Base-by-base conservation (phyloP, 2,113 vertebrate genomes). In the Melanerpes formicivorus region DNA sequence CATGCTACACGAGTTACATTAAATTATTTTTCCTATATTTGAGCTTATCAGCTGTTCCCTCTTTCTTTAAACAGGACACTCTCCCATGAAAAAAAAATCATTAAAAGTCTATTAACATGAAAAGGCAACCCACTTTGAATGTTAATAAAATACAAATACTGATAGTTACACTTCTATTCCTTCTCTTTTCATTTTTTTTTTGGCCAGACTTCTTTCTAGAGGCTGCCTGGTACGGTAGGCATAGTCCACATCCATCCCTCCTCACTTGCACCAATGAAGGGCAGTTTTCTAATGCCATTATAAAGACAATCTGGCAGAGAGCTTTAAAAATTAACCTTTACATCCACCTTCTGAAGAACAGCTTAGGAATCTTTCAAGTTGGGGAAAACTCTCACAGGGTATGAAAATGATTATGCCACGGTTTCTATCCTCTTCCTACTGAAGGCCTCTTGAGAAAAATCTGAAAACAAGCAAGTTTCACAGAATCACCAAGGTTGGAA, bases 21-120 rank as follows among this genome's bases (percentile, higher is more conserved):
- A 46, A 67, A 81, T 71, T 86, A 69, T 69, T 92, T 92, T 93
- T 64, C 59, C 34, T 76, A 4, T 75, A 69, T 64, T 90, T 90
- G 55, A 93, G 88, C 18, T 56, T 92, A 90, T 64, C 58, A 76
- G 54, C 59, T 84, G 30, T 67, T 92, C n/a, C 50, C 6, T 90
- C 19, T 72, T 86, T 69, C 84, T 84, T 90, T 88, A 69, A 75
- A 87, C 26, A 80, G 80, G 83, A 85, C 19, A 69, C 90, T 94
- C 21, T 78, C 58, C 69, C 32, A 30, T 67, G 37, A 5, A 76
- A 40, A 40, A 40, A 40, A 90, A 84, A 81, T 84, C 58, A 69
- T 84, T 81, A 88, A 76, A 75, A 79, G 27, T 25, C 30, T 81
- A 62, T 65, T 90, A 84, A 83, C 48, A 59, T 72, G 32, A 90